Evolutionary conservation across 2,888 invertebrate species (phyloP).

Genomic region (Tetranychus truncatus): DNA sequence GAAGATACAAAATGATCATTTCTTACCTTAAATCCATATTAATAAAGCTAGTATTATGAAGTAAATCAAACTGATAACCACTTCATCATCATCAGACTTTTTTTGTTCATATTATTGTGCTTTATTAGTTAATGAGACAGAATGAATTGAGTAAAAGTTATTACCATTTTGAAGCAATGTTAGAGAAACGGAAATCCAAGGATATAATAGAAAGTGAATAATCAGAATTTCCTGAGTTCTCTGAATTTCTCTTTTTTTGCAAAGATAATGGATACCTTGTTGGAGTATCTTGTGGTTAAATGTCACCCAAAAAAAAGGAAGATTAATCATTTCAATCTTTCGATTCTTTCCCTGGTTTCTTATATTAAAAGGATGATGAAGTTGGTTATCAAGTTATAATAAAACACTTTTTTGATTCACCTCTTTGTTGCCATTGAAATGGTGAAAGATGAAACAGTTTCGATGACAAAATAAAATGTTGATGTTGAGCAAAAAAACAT

Average conservation of each 20-base stretch:
- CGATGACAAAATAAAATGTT: not conserved
- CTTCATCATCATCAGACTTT: not conserved
- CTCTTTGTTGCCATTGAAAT: too few relatives aligned
- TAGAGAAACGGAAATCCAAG: too few relatives aligned
- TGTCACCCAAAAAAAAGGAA: not conserved
- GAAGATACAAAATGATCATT: not conserved
- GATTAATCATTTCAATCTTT: not conserved
- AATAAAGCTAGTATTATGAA: not conserved
- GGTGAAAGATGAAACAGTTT: too few relatives aligned
- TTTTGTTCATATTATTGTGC: not conserved
- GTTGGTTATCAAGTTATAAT: not conserved
- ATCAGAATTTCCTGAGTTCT: too few relatives aligned
- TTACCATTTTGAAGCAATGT: too few relatives aligned
- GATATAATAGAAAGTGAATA: too few relatives aligned
- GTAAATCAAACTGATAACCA: not conserved
- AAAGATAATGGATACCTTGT: not conserved
- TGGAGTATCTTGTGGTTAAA: not conserved
- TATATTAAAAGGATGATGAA: not conserved
- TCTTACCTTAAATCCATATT: not conserved
- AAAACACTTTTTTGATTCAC: not conserved
- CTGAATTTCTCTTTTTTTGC: too few relatives aligned
- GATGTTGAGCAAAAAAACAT: not conserved
- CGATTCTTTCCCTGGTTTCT: not conserved
- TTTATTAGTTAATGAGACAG: too few relatives aligned
- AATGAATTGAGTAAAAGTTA: too few relatives aligned